Conservation (phyloP, 37 sponge, comb jelly and placozoan genomes). For the Tethya wilhelma region DNA sequence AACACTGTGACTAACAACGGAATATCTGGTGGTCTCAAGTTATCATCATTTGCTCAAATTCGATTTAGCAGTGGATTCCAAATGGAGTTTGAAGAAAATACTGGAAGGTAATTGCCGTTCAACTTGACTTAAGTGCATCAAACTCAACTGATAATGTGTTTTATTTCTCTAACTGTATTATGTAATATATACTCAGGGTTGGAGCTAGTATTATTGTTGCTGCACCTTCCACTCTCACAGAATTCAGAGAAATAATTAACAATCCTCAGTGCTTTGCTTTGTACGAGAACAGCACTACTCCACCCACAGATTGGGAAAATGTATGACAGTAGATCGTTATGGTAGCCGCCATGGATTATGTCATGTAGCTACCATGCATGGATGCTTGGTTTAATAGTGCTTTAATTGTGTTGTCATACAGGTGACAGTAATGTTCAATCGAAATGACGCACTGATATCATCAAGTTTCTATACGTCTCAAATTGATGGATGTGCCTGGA, state of each 20-base stretch:
- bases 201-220: slow-evolving; percentile 52
- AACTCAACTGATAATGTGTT: not conserved
- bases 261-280: slow-evolving; percentile 51
- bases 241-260: slow-evolving; percentile 13
- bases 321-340: no score
- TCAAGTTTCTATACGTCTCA: slow-evolving; percentile 43
- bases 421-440: slow-evolving; percentile 28
- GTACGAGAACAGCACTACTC: slow-evolving; percentile 26
- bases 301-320: slow-evolving; percentile 60
- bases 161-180: no score
- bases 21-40: slow-evolving; percentile 23
- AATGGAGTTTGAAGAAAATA: slow-evolving; percentile 40
- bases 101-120: slow-evolving; percentile 65
- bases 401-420: slow-evolving; percentile 3
- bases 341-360: not conserved
- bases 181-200: no score
- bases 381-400: no score
- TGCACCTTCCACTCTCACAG: not conserved
- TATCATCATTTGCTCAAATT: slow-evolving; percentile 53
- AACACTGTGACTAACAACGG: slow-evolving; percentile 20
- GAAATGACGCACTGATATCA: slow-evolving; percentile 35
- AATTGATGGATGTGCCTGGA: slow-evolving; percentile 40
- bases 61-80: not conserved
- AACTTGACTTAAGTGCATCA: no score
- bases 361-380: no score